Evolutionary conservation across 2,888 invertebrate species (phyloP).

Genomic region (Agriopis marginaria): DNA sequence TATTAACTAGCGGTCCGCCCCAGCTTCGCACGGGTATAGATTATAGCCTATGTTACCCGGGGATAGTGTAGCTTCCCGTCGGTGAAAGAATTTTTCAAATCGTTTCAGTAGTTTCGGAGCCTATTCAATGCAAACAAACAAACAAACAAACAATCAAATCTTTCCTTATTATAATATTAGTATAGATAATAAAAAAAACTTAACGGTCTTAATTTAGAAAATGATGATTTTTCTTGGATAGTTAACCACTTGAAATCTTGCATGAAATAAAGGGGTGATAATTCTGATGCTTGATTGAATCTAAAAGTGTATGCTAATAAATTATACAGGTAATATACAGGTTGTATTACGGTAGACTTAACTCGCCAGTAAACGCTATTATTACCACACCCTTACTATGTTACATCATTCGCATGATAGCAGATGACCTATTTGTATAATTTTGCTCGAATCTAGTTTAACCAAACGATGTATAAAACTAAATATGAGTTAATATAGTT

Average conservation of each 20-base stretch:
- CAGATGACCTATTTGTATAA: neutral
- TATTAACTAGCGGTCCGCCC: too few relatives aligned
- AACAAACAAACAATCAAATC: too few relatives aligned
- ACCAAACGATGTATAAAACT: neutral
- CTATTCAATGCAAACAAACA: too few relatives aligned
- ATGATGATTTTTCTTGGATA: neutral
- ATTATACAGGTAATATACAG: too few relatives aligned
- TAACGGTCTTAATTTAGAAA: neutral
- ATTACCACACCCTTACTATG: conserved; percentile 4
- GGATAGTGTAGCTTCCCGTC: too few relatives aligned
- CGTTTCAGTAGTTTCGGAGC: too few relatives aligned
- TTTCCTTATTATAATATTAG: too few relatives aligned
- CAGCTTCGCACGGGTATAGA: too few relatives aligned
- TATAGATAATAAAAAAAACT: too few relatives aligned
- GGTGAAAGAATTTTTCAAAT: too few relatives aligned
- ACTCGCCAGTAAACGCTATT: neutral
- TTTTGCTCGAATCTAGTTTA: neutral
- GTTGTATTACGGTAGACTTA: neutral
- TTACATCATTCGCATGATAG: conserved; percentile 1
- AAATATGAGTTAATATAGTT: neutral
- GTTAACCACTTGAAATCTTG: neutral
- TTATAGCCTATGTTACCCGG: too few relatives aligned
- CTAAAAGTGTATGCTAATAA: conserved; percentile 12
- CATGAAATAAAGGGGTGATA: neutral
- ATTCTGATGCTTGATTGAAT: conserved; percentile 28